phyloP scores from a whole-genome alignment of 2,888 invertebrate genomes.

The Neoscelio sp. region DNA sequence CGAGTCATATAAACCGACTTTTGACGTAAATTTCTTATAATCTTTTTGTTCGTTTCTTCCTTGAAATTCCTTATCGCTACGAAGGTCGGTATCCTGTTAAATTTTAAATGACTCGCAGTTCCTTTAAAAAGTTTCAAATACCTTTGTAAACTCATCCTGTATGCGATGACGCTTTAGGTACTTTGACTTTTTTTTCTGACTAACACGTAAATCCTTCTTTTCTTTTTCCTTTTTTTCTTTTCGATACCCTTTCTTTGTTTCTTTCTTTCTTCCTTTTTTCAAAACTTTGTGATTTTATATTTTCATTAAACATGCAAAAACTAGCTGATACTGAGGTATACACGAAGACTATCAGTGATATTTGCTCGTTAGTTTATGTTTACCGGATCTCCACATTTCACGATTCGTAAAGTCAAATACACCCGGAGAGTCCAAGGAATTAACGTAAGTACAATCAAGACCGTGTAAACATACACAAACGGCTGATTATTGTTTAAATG shows the following conservation, averaged over 20 bases:
- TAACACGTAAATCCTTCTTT: conserved; percentile 17
- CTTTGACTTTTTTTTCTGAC: conserved; percentile 41
- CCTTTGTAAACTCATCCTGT: conserved; percentile 67
- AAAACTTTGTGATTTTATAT: conserved; percentile 22
- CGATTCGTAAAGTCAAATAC: conserved; percentile 68
- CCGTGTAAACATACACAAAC: conserved; percentile 58
- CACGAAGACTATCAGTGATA: conserved; percentile 63
- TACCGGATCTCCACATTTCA: conserved; percentile 56
- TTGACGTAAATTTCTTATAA: conserved; percentile 28
- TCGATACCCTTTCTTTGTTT: conserved; percentile 13
- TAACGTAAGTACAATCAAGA: conserved; percentile 67
- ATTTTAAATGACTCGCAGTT: conserved; percentile 66
- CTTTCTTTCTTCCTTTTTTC: conserved; percentile 30
- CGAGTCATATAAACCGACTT: conserved; percentile 6
- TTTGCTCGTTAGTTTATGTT: conserved; percentile 70
- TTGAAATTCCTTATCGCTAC: conserved; percentile 59
- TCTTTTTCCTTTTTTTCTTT: conserved; percentile 21
- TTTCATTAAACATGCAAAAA: conserved; percentile 49
- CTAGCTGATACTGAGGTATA: conserved; percentile 21
- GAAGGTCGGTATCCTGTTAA: conserved; percentile 59
- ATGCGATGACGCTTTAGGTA: conserved; percentile 64
- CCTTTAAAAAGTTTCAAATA: conserved; percentile 65
- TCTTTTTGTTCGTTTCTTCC: conserved; percentile 41
- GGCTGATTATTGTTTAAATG: conserved; percentile 69
- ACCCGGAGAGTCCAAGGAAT: conserved; percentile 62